Evolutionary conservation across 2,113 vertebrate genomes (phyloP), one percentile per base, ranked within the genome.

Genomic region (human (Homo sapiens)): DNA sequence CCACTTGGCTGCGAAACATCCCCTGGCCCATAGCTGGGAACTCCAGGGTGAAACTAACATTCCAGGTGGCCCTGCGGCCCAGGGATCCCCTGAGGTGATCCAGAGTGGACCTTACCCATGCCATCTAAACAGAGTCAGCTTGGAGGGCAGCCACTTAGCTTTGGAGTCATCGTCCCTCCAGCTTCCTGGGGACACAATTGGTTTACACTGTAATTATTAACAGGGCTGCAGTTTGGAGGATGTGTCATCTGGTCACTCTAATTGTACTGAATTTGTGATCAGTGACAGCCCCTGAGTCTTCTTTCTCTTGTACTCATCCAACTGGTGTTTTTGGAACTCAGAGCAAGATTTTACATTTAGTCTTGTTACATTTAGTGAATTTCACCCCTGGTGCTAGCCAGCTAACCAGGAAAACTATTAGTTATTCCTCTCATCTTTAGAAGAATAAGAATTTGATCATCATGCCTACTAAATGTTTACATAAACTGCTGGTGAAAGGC

Each of bases 61-160:
- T 11, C 23, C 18, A 5, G 9, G 59, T 6, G 6, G 3, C 18
- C 57, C 43, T 1, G 17, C 2, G 38, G 35, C 22, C 6, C 66
- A 27, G 16, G 5, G 5, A 5, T 48, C 0, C 4, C 22, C 30
- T 10, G 10, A 30, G 0, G 0, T 23, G 4, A 73, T 1, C n/a
- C 2, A 5, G 73, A 45, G 11, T 0, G 17, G 0, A 8, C 27
- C 30, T 35, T 4, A 3, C 12, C n/a, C 48, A 3, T 0, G 8
- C 20, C 16, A 40, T 2, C 45, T 16, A 38, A 23, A n/a, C 2
- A 11, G 30, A 11, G 4, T 3, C 0, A 18, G 50, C 12, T 38
- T 27, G 0, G 0, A 38, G 59, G 55, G 30, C 9, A n/a, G 23
- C 20, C 45, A 0, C 18, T 25, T 25, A 5, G 0, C 0, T 7